Evolutionary conservation across 2,888 invertebrate genomes (phyloP), one percentile per base, ranked within the genome.

Genomic region (Ommatoiulus sabulosus): DNA sequence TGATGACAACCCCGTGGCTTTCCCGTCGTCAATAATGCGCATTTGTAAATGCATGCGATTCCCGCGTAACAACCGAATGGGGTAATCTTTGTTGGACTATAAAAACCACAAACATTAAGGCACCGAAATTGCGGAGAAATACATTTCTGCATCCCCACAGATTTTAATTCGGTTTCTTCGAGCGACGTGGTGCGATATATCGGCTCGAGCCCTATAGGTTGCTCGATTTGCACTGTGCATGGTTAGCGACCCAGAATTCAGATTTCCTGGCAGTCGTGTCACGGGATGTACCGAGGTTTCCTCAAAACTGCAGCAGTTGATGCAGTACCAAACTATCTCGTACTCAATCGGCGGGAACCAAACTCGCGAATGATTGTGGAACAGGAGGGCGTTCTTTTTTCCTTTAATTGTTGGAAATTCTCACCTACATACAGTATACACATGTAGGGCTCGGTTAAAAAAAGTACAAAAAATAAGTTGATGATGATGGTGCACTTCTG

Each of bases 401-500:
- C 5, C 35, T 80, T 43, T 80, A 80, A 80, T 80, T 80, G 80
- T 80, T 43, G 15, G 35, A 43, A 80, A 80, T 80, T 80, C 80
- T 80, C 80, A 80, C 80, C 80, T 80, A 80, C 35, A 43, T 80
- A 20, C 17, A 1, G 0, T 35, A 35, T 35, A 35, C 2, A 8
- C 35, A 80, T 24, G 35, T 12, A 43, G n/a, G 63, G 63, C 24
- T 24, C 72, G 8, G 72, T 24, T 63, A 6, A n/a, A 63, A 35
- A 63, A 63, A 4, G 63, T 63, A 15, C 80, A 80, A 80, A 80
- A 80, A 52, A 80, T 24, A 12, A 24, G 6, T 43, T 72, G 80
- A 35, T 43, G 35, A 72, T 72, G 24, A 80, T 80, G 80, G 35
- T 80, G 80, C 80, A 80, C 80, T 80, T 80, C 35, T 80, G 80